Conservation (phyloP, 92 coral and sea anemone species). For the Diadumene lineata region DNA sequence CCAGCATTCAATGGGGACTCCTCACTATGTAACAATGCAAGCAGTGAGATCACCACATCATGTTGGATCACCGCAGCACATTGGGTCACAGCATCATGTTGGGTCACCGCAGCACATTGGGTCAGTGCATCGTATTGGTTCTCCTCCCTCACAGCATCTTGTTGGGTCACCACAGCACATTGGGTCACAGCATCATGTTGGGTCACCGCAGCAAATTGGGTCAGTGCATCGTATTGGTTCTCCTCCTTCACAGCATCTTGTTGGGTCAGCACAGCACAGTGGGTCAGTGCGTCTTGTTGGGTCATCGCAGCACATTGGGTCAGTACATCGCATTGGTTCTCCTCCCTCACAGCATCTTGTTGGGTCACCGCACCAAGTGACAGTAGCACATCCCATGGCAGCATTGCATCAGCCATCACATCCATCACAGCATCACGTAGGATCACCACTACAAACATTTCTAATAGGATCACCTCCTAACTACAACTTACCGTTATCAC, state of each 20-base stretch:
- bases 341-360: background rate
- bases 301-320: background rate
- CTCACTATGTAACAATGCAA: no score
- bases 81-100: background rate
- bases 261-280: background rate
- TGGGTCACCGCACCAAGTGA: background rate
- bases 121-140: background rate
- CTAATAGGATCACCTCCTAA: background rate
- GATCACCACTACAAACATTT: slow-evolving; percentile 1
- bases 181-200: background rate
- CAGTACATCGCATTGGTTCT: background rate
- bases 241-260: background rate
- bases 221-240: background rate
- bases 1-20: no score
- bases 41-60: slow-evolving; percentile 5
- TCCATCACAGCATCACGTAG: background rate
- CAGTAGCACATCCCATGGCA: background rate
- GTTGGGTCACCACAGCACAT: slow-evolving; percentile 14
- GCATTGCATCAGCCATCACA: background rate
- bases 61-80: slow-evolving; percentile 18
- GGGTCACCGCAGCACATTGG: background rate
- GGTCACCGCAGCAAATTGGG: background rate
- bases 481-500: background rate
- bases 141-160: background rate
- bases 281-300: background rate